These are phyloP conservation scores for Danaus melanippus DNA, from an alignment of 1,140 invertebrate species.

Conservation along the genomic window DNA sequence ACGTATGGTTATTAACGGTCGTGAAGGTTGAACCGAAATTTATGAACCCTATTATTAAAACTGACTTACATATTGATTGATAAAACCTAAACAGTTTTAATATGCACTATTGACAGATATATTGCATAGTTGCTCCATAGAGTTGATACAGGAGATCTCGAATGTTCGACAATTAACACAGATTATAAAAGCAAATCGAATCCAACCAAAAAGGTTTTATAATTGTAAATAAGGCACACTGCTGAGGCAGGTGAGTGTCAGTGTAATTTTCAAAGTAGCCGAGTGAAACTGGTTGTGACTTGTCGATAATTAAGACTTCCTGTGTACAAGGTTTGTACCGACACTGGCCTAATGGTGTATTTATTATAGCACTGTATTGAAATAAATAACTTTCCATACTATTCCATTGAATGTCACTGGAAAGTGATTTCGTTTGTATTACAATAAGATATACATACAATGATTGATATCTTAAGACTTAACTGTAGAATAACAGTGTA, in stretches of 20 bases:
- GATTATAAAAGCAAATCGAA: background rate
- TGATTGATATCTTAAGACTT: too few relatives aligned
- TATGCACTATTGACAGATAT: too few relatives aligned
- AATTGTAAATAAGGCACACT: too few relatives aligned
- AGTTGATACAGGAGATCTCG: too few relatives aligned
- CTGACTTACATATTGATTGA: background rate
- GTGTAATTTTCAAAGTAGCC: conserved; percentile 5
- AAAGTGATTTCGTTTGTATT: too few relatives aligned
- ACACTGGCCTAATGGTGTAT: conserved; percentile 3
- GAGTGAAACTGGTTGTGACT: conserved; percentile 31
- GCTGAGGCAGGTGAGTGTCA: conserved; percentile 1
- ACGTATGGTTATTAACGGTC: conserved; percentile 2
- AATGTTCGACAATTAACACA: background rate
- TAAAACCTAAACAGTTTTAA: too few relatives aligned
- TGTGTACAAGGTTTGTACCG: conserved; percentile 27
- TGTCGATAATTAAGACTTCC: conserved; percentile 46
- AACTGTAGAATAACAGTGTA: too few relatives aligned
- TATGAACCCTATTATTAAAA: background rate
- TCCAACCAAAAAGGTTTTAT: background rate
- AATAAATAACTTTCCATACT: background rate
- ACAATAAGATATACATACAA: too few relatives aligned
- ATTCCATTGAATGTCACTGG: background rate
- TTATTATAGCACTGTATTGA: too few relatives aligned
- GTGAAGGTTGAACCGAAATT: background rate
- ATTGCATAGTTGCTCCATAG: too few relatives aligned